Evolutionary conservation across 2,888 invertebrate genomes (phyloP).

Genomic region (Scaptomyza flava): DNA sequence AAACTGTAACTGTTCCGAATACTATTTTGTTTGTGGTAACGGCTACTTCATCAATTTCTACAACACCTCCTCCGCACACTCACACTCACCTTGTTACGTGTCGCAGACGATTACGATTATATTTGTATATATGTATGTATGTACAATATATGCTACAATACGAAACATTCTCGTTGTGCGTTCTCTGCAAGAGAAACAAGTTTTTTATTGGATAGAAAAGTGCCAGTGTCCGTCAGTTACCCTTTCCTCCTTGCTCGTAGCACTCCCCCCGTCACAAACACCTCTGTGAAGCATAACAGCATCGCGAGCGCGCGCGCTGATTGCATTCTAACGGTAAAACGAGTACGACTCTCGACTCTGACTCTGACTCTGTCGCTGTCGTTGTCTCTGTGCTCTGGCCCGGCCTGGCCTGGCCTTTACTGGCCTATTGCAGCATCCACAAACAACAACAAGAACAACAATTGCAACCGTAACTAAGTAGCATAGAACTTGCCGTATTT

Average conservation of each 20-base stretch:
- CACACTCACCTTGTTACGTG: constrained; percentile 55
- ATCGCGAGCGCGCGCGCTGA: constrained; percentile 78
- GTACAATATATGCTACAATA: not conserved
- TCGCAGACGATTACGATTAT: constrained; percentile 69
- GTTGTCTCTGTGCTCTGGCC: constrained; percentile 22
- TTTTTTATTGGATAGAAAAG: constrained; percentile 72
- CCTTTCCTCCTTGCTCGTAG: not conserved
- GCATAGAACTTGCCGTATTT: constrained; percentile 57
- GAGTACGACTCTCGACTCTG: constrained; percentile 73
- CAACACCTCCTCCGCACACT: constrained; percentile 15
- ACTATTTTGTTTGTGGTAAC: constrained; percentile 21
- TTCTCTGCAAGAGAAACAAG: constrained; percentile 69
- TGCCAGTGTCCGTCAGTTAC: constrained; percentile 38
- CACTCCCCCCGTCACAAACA: not conserved
- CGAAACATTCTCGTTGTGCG: constrained; percentile 45
- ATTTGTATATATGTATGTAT: constrained; percentile 1
- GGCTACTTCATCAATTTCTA: constrained; percentile 22
- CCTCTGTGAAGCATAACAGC: constrained; percentile 53
- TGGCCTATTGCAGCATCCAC: constrained; percentile 80
- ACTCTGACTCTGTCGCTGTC: constrained; percentile 33
- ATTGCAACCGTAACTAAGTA: constrained; percentile 62
- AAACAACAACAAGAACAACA: constrained; percentile 34
- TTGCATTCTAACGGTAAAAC: constrained; percentile 84
- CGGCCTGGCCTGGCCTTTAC: constrained; percentile 51
- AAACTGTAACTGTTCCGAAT: constrained; percentile 31